Conservation (phyloP, 2,797 vertebrate genomes). For the Hippopotamyrus pictus region DNA sequence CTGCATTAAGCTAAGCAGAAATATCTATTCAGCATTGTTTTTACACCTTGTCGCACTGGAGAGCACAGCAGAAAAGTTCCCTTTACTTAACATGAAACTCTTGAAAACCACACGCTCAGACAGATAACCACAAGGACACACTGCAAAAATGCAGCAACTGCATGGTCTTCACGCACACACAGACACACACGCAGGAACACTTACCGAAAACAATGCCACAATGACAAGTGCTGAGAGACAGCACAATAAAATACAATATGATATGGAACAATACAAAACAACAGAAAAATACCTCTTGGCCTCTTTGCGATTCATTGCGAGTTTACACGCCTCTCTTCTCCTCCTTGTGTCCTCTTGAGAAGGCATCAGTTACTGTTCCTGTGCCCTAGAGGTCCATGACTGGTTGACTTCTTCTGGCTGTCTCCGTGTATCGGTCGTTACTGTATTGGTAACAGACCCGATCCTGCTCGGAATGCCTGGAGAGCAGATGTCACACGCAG, state of each 20-base stretch:
- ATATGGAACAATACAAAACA: not conserved
- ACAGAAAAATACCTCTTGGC: conserved; percentile 61
- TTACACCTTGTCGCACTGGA: not conserved
- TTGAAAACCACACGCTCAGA: conserved; percentile 20
- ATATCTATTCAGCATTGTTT: not conserved
- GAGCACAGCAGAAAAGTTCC: conserved; percentile 17
- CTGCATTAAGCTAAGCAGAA: not conserved
- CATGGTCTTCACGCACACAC: conserved; percentile 11
- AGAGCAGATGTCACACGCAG: not conserved
- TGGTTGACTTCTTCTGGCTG: conserved; percentile 32
- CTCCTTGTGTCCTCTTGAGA: conserved; percentile 44
- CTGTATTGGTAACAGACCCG: not conserved
- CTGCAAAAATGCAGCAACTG: conserved; percentile 24
- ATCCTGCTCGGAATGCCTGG: not conserved
- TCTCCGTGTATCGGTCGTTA: not conserved
- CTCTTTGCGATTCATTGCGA: conserved; percentile 64
- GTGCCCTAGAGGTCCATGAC: conserved; percentile 58
- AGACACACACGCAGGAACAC: not conserved
- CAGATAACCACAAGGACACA: conserved; percentile 23
- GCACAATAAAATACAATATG: not conserved
- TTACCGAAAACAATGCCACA: conserved; percentile 11
- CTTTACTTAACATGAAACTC: conserved; percentile 23
- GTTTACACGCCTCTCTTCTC: conserved; percentile 52
- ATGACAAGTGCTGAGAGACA: not conserved
- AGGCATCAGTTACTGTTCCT: conserved; percentile 53